These are phyloP conservation scores for Amblyornis subalaris DNA, from an alignment of 2,113 vertebrate genomes.

Conservation along the genomic window DNA sequence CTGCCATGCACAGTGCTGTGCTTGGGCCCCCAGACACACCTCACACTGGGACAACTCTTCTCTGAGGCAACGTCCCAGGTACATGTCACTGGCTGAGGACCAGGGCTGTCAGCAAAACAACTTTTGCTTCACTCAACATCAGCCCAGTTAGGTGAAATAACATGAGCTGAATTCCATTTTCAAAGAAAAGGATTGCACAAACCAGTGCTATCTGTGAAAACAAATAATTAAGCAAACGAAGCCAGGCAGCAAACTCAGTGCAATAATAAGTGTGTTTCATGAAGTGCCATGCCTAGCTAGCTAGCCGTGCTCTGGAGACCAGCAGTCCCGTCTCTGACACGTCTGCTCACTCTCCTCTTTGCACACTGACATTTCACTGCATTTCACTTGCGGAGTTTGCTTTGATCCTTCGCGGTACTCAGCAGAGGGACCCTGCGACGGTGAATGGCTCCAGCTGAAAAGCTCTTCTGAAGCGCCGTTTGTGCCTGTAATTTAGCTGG, in stretches of 20 bases:
- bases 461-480: neutral
- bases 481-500: neutral
- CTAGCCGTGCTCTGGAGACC: neutral
- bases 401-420: neutral
- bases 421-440: neutral
- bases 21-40: neutral
- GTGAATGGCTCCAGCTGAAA: neutral
- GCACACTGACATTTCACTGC: neutral
- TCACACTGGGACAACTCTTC: neutral
- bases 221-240: conserved; percentile 26
- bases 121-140: conserved; percentile 15
- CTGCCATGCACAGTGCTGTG: neutral
- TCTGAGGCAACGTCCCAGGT: neutral
- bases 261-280: neutral
- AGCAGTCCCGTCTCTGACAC: neutral
- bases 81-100: neutral
- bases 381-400: neutral
- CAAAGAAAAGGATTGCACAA: conserved; percentile 51
- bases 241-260: neutral
- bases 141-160: conserved; percentile 35
- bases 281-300: neutral
- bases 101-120: neutral
- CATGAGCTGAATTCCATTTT: neutral
- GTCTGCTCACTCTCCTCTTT: neutral
- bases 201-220: conserved; percentile 41